phyloP scores from a whole-genome alignment of 2,113 vertebrate species.

The Sylvietta virens region DNA sequence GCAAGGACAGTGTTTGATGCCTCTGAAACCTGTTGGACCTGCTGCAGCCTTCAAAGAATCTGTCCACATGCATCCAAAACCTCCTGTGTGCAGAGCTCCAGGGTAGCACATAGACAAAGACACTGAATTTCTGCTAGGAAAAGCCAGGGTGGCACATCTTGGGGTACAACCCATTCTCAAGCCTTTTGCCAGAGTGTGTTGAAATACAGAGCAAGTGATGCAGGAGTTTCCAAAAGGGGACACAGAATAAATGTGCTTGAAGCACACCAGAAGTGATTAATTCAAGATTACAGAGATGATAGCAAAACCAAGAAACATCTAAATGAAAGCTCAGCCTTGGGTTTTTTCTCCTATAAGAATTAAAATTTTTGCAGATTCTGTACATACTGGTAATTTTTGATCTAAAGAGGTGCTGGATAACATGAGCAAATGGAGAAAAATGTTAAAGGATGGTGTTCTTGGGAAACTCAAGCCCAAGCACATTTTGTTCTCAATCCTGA shows the following conservation, averaged over 20 bases:
- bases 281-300: not conserved
- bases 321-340: not conserved
- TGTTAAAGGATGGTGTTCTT: not conserved
- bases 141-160: not conserved
- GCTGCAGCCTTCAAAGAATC: not conserved
- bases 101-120: not conserved
- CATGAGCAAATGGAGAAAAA: not conserved
- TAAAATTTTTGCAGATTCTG: not conserved
- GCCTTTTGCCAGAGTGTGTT: not conserved
- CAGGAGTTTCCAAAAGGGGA: not conserved
- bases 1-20: not conserved
- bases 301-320: not conserved
- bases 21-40: not conserved
- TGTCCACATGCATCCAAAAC: not conserved
- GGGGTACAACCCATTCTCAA: not conserved
- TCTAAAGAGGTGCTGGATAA: not conserved
- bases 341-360: not conserved
- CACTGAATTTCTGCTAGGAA: not conserved
- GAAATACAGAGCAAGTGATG: not conserved
- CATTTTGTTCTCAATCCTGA: not conserved
- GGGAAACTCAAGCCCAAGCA: not conserved
- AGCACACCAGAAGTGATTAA: not conserved
- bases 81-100: not conserved
- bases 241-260: not conserved
- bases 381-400: not conserved